Percentiles rank a stretch among this genome's conserved stretches.
phyloP scores from a whole-genome alignment of 2,888 invertebrate genomes.

The Cephus spinipes region DNA sequence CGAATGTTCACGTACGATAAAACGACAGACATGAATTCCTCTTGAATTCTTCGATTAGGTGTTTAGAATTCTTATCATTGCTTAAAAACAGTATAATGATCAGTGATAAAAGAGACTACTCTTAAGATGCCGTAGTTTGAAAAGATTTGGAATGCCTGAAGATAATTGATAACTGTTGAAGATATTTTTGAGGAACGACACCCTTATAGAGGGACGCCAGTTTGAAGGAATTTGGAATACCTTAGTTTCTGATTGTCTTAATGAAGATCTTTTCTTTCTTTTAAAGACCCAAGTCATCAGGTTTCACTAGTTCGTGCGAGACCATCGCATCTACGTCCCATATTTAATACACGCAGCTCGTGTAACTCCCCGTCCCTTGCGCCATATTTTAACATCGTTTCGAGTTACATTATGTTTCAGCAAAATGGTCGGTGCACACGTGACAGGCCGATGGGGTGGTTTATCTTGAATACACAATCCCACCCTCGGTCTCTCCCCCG shows the following conservation, averaged over 20 bases:
- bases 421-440: slow-evolving; percentile 64
- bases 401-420: slow-evolving; percentile 59
- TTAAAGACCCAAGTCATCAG: not conserved
- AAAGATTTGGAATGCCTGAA: no score
- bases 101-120: not conserved
- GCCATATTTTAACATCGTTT: slow-evolving; percentile 61
- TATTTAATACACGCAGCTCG: slow-evolving; percentile 4
- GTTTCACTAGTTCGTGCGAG: not conserved
- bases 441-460: slow-evolving; percentile 59
- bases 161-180: not conserved
- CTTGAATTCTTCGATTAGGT: not conserved
- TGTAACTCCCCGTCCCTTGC: slow-evolving; percentile 23
- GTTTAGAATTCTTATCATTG: not conserved
- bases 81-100: not conserved
- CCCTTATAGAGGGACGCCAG: not conserved
- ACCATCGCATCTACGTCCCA: not conserved
- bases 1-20: not conserved
- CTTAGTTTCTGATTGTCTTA: not conserved
- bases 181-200: not conserved
- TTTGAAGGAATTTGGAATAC: not conserved
- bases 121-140: not conserved
- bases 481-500: slow-evolving; percentile 44
- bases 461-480: slow-evolving; percentile 62
- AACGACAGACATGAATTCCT: not conserved
- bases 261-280: not conserved